A percentile compares a stretch with the other conserved stretches of the same genome.
Evolutionary conservation across 2,113 vertebrate species (phyloP).

Genomic region (Alaudala cheleensis): DNA sequence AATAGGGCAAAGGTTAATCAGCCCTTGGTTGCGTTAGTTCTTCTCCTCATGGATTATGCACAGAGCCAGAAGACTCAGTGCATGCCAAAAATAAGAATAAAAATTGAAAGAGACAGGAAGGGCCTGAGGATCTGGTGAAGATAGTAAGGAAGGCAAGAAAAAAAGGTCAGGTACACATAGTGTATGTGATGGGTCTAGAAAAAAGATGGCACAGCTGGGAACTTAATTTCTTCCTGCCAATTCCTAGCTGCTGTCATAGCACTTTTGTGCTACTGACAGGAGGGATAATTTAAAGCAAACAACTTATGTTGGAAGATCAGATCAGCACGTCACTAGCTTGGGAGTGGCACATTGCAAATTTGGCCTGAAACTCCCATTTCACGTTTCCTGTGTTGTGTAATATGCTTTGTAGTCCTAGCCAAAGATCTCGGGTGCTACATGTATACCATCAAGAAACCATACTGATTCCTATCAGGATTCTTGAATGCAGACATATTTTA

Average conservation of each 20-base stretch:
- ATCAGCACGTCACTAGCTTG: constrained; percentile 38
- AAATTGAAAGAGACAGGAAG: neutral
- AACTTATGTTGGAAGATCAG: constrained; percentile 35
- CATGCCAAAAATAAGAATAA: neutral
- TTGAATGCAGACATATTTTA: constrained; percentile 1
- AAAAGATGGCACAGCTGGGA: neutral
- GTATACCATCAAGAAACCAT: neutral
- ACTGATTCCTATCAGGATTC: constrained; percentile 12
- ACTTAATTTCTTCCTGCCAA: neutral
- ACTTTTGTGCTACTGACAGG: constrained; percentile 19
- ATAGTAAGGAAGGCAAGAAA: neutral
- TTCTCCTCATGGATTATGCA: neutral
- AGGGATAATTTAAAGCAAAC: constrained; percentile 37
- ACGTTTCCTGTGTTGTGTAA: constrained; percentile 47
- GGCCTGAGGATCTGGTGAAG: neutral
- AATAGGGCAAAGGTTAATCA: neutral
- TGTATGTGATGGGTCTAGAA: neutral
- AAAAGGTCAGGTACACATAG: neutral
- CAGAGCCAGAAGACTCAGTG: neutral
- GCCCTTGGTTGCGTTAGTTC: neutral
- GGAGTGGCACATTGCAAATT: constrained; percentile 38
- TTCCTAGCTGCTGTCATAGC: constrained; percentile 30
- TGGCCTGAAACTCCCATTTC: constrained; percentile 52
- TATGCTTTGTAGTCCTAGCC: constrained; percentile 33
- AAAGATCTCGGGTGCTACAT: constrained; percentile 16